Evolutionary conservation across 2,888 invertebrate genomes (phyloP).

Genomic region (Pelosia muscerda): DNA sequence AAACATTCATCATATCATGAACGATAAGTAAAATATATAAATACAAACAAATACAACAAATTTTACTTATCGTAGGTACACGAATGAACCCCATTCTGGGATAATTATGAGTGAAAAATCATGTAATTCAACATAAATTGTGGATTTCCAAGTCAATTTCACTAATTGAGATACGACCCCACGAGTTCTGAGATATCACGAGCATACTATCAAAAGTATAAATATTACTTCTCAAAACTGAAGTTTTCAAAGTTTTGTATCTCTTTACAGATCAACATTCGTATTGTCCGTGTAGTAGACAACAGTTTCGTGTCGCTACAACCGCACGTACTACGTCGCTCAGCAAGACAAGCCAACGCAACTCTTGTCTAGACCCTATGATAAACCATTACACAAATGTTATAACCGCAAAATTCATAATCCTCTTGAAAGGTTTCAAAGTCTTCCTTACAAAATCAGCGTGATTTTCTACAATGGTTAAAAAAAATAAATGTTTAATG

Average conservation of each 20-base stretch:
- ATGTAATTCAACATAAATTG: too few relatives aligned
- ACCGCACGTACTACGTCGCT: slow-evolving; percentile 73
- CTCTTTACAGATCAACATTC: slow-evolving; percentile 87
- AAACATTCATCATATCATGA: too few relatives aligned
- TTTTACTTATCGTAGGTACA: too few relatives aligned
- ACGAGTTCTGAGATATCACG: too few relatives aligned
- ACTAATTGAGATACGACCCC: too few relatives aligned
- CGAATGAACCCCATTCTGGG: too few relatives aligned
- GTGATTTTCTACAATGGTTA: not conserved
- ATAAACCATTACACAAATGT: not conserved
- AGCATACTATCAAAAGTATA: too few relatives aligned
- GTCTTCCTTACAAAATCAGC: not conserved
- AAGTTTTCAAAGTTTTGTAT: not conserved
- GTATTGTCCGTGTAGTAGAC: slow-evolving; percentile 88
- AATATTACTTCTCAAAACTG: not conserved
- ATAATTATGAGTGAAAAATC: too few relatives aligned
- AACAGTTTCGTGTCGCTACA: slow-evolving; percentile 76
- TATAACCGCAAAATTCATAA: slow-evolving; percentile 37
- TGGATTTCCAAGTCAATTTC: too few relatives aligned
- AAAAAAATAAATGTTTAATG: not conserved
- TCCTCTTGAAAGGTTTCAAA: not conserved
- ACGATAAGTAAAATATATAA: too few relatives aligned
- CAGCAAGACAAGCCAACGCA: slow-evolving; percentile 65
- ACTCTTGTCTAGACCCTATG: slow-evolving; percentile 54
- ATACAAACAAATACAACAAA: too few relatives aligned